A percentile compares a stretch with the other conserved stretches of the same genome.
phyloP scores from a whole-genome alignment of 1,140 invertebrate genomes.

The Papilio polyxenes region DNA sequence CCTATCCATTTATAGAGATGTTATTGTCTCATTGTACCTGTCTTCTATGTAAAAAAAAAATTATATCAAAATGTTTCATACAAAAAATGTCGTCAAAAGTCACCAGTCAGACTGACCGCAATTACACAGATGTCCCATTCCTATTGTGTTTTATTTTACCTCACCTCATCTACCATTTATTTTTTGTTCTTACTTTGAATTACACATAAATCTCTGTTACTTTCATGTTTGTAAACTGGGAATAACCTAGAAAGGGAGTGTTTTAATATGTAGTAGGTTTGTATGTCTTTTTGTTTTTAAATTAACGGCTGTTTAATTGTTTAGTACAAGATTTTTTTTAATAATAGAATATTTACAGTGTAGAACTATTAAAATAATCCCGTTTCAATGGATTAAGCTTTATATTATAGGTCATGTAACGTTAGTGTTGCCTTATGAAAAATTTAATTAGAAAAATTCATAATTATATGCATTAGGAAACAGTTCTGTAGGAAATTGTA shows the following conservation, averaged over 20 bases:
- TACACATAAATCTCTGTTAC: not conserved
- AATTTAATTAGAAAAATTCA: not conserved
- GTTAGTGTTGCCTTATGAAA: not conserved
- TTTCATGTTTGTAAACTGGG: too few relatives aligned
- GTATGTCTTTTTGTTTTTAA: too few relatives aligned
- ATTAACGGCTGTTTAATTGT: not conserved
- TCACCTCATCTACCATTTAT: not conserved
- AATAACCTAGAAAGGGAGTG: too few relatives aligned
- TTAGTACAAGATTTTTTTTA: not conserved
- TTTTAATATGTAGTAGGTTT: too few relatives aligned
- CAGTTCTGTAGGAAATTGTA: not conserved
- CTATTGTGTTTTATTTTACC: slow-evolving; percentile 60
- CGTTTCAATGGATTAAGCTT: not conserved
- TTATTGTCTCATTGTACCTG: slow-evolving; percentile 39
- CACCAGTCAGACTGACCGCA: slow-evolving; percentile 43
- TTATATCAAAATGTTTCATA: slow-evolving; percentile 7
- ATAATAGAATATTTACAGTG: not conserved
- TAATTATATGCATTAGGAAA: not conserved
- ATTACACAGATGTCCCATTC: slow-evolving; percentile 60
- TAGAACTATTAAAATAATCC: not conserved
- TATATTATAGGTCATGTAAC: not conserved
- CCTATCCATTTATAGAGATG: too few relatives aligned
- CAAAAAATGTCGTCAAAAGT: slow-evolving; percentile 29
- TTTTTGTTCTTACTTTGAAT: not conserved
- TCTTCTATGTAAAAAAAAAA: slow-evolving; percentile 29